Evolutionary conservation across 1,140 invertebrate species (phyloP).

Genomic region (Medauroidea extradentata): DNA sequence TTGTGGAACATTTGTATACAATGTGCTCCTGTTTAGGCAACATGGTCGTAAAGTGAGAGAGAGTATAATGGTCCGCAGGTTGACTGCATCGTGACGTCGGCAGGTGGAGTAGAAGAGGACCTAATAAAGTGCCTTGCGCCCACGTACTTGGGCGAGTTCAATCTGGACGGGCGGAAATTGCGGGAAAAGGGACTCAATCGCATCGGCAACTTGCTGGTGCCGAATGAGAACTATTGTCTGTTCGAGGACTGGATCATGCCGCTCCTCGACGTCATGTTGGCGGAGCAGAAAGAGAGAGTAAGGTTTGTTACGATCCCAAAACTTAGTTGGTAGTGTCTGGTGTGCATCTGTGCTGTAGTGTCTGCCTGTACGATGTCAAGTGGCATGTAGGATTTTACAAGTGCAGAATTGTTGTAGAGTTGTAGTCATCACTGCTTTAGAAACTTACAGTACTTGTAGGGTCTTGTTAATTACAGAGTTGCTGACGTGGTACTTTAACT

Average conservation of each 20-base stretch:
- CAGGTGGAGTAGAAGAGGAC: slow-evolving; percentile 98
- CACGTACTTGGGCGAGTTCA: slow-evolving; percentile 89
- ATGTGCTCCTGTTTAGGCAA: too few relatives aligned
- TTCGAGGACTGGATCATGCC: slow-evolving; percentile 99
- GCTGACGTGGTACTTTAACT: too few relatives aligned
- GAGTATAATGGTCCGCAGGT: slow-evolving; percentile 56
- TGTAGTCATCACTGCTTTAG: too few relatives aligned
- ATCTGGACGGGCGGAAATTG: slow-evolving; percentile 70
- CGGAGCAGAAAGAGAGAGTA: slow-evolving; percentile 76
- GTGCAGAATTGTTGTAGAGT: too few relatives aligned
- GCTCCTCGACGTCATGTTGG: slow-evolving; percentile 84
- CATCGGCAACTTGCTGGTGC: slow-evolving; percentile 96
- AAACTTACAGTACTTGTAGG: too few relatives aligned
- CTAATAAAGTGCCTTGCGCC: slow-evolving; percentile 97
- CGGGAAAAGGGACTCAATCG: slow-evolving; percentile 90
- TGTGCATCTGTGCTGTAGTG: too few relatives aligned
- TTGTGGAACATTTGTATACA: too few relatives aligned
- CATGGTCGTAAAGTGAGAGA: too few relatives aligned
- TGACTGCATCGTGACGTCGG: slow-evolving; percentile 96
- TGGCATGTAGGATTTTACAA: too few relatives aligned
- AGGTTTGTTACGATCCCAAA: background rate
- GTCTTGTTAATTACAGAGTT: too few relatives aligned
- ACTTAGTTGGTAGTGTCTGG: too few relatives aligned
- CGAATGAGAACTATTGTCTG: slow-evolving; percentile 97
- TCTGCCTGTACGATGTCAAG: too few relatives aligned